These are phyloP conservation scores for Chrysogorgia sp. DNA, from an alignment of 92 coral and sea anemone species.

Conservation along the genomic window DNA sequence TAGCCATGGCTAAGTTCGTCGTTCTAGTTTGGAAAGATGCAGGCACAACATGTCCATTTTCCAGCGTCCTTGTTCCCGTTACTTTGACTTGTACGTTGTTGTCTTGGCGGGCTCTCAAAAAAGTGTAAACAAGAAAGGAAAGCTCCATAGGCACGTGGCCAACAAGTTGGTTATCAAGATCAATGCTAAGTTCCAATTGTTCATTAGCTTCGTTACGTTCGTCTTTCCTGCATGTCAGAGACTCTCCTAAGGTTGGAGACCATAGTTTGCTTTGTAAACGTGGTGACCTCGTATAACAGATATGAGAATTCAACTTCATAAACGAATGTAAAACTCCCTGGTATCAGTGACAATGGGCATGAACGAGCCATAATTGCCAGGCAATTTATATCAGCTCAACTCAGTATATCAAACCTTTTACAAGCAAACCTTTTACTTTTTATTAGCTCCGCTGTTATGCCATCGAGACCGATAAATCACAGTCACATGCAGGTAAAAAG, in stretches of 20 bases:
- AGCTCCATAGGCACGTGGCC: conserved; percentile 51
- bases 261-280: conserved; percentile 46
- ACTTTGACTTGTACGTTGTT: conserved; percentile 56
- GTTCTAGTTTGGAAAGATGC: conserved; percentile 49
- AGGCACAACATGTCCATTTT: conserved; percentile 55
- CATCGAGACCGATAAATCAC: conserved; percentile 47
- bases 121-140: conserved; percentile 47
- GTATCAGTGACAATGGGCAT: conserved; percentile 32
- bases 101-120: conserved; percentile 56
- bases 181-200: background rate
- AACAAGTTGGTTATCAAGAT: conserved; percentile 3
- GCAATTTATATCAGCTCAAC: too few species aligned
- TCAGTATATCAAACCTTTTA: too few species aligned
- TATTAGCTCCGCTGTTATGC: background rate
- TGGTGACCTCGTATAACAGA: conserved; percentile 59
- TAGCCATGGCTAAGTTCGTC: conserved; percentile 54
- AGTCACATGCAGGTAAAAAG: conserved; percentile 48
- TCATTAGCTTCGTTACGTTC: conserved; percentile 48
- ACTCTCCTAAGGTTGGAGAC: conserved; percentile 58
- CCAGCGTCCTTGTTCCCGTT: conserved; percentile 55
- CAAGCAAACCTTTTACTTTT: too few species aligned
- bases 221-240: conserved; percentile 50
- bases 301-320: conserved; percentile 59
- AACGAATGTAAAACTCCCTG: conserved; percentile 45
- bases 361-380: conserved; percentile 49